These are phyloP conservation scores for Ellobius talpinus DNA, from an alignment of 2,113 vertebrate genomes.

Conservation along the genomic window DNA sequence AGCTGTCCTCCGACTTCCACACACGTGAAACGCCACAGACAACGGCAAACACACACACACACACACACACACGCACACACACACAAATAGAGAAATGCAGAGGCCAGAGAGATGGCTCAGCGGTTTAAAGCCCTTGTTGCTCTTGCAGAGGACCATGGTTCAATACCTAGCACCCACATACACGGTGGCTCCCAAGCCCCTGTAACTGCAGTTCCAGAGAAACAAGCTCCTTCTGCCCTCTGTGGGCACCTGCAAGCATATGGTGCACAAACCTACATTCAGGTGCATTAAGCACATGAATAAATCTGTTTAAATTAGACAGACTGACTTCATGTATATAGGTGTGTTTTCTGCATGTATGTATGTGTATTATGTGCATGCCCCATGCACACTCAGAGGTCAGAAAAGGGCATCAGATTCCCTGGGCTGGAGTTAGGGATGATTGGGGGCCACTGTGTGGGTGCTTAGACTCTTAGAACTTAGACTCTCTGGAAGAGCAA, in stretches of 20 bases:
- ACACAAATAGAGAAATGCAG: background rate
- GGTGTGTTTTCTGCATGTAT: background rate
- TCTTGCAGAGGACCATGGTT: background rate
- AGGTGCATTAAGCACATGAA: background rate
- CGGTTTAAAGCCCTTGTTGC: background rate
- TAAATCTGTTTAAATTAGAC: background rate
- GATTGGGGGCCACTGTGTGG: background rate
- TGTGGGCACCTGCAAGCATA: background rate
- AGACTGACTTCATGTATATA: background rate
- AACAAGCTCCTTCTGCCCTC: background rate
- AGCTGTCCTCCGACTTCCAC: background rate
- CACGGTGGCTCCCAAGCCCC: background rate
- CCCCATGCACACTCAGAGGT: background rate
- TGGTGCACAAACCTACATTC: background rate
- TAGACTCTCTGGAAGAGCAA: background rate
- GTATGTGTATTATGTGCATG: background rate
- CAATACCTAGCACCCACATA: background rate
- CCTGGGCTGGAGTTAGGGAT: background rate
- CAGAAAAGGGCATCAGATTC: background rate
- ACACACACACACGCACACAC: background rate
- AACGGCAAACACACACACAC: too few species aligned
- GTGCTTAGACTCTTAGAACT: background rate
- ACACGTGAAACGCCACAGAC: background rate
- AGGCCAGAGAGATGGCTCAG: background rate
- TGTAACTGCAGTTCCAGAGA: too few species aligned